These are phyloP conservation scores for Drosophila nigromelanica DNA, from an alignment of 1,140 invertebrate species.

Conservation along the genomic window DNA sequence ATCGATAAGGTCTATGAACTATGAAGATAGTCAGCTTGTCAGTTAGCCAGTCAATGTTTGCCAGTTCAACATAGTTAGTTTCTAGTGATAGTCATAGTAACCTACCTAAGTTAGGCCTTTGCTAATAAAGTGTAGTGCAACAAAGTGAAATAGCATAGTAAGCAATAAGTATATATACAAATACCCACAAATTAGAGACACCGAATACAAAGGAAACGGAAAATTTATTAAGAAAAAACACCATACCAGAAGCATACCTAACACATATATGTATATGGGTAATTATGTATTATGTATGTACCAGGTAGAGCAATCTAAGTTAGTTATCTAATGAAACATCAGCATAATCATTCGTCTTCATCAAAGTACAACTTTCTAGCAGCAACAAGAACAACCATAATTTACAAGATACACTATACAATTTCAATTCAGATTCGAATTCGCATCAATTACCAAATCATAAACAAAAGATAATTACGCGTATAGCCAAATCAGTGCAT, in stretches of 20 bases:
- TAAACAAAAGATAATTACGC: constrained; percentile 28
- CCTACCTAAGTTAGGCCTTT: constrained; percentile 31
- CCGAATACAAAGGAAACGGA: constrained; percentile 2
- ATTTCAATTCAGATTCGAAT: constrained; percentile 53
- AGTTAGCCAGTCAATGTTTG: constrained; percentile 46
- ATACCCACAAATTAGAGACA: constrained; percentile 46
- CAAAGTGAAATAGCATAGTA: constrained; percentile 48
- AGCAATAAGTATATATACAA: constrained; percentile 54
- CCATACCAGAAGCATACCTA: constrained; percentile 9
- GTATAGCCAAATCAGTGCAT: constrained; percentile 67
- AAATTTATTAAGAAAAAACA: constrained; percentile 14
- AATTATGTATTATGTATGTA: constrained; percentile 11
- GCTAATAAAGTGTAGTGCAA: constrained; percentile 44
- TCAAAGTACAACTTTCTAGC: constrained; percentile 73
- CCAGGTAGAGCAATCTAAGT: constrained; percentile 32
- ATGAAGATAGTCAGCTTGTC: constrained; percentile 17
- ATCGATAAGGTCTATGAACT: constrained; percentile 3
- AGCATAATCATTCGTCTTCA: constrained; percentile 78
- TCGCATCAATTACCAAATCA: constrained; percentile 54
- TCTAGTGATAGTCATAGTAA: constrained; percentile 48
- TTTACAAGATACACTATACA: constrained; percentile 25
- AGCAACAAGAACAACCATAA: constrained; percentile 30
- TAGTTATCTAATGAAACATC: constrained; percentile 51
- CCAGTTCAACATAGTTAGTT: constrained; percentile 45
- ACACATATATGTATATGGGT: constrained; percentile 6